phyloP scores from a whole-genome alignment of 2,113 vertebrate genomes.

The Cariama cristata region DNA sequence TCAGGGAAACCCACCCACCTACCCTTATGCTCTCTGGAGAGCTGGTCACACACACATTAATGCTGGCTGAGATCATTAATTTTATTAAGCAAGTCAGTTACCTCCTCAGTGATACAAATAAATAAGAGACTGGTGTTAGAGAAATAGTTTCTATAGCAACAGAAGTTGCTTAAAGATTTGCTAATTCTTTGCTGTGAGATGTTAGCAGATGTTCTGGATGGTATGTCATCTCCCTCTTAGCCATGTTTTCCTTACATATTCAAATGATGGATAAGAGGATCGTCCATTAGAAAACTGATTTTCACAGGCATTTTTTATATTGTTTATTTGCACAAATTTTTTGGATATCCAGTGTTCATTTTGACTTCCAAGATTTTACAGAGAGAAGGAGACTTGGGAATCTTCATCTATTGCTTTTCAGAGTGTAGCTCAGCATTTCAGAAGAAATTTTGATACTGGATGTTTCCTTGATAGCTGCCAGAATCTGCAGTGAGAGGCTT shows the following conservation, averaged over 20 bases:
- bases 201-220: background rate
- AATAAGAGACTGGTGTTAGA: background rate
- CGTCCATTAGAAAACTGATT: background rate
- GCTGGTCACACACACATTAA: background rate
- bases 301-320: background rate
- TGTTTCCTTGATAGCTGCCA: background rate
- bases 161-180: slow-evolving; percentile 15
- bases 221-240: background rate
- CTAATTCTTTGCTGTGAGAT: background rate
- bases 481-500: background rate
- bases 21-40: background rate
- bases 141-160: slow-evolving; percentile 29
- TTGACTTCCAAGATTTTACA: background rate
- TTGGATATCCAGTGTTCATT: background rate
- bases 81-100: background rate
- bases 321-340: background rate
- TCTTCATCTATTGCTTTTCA: background rate
- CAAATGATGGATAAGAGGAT: background rate
- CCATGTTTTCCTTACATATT: background rate
- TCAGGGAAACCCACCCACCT: background rate
- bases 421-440: background rate
- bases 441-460: background rate
- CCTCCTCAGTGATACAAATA: background rate
- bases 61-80: background rate
- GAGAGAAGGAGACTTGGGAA: background rate